Percentiles rank a stretch among this genome's conserved stretches.
These are phyloP conservation scores for Aegypius monachus DNA, from an alignment of 2,113 vertebrate species.

Conservation along the genomic window DNA sequence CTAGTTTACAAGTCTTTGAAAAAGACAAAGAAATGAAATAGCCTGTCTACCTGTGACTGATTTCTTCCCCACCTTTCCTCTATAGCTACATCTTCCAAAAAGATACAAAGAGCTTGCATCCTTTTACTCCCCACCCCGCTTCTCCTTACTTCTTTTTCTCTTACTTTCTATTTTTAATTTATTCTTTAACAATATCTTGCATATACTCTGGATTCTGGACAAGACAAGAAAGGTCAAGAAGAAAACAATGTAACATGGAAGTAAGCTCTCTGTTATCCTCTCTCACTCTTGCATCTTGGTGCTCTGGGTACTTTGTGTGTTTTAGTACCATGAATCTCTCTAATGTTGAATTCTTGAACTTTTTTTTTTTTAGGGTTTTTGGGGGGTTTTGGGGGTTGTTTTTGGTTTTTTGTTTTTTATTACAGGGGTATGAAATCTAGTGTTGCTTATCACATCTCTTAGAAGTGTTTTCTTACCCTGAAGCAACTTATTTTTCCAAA, in stretches of 20 bases:
- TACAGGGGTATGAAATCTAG: not conserved
- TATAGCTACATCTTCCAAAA: not conserved
- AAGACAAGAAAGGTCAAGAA: not conserved
- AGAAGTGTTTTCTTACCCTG: not conserved
- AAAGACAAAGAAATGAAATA: not conserved
- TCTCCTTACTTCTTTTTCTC: not conserved
- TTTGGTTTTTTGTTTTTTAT: not conserved
- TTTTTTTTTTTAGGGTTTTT: not conserved
- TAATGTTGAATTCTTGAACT: not conserved
- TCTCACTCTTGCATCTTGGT: not conserved
- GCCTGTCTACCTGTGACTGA: not conserved
- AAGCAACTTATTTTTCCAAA: not conserved
- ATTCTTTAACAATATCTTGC: not conserved
- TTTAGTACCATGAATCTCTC: not conserved
- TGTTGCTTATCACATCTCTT: not conserved
- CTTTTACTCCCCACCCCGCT: not conserved
- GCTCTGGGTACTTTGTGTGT: not conserved
- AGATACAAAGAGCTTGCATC: not conserved
- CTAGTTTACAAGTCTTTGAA: not conserved
- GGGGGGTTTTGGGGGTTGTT: no score
- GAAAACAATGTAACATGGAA: not conserved
- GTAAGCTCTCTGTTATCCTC: not conserved
- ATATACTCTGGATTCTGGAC: not conserved
- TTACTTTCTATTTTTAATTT: not conserved
- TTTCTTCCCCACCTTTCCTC: not conserved